Conservation (phyloP, 2,888 invertebrate species). For the Machimus atricapillus region DNA sequence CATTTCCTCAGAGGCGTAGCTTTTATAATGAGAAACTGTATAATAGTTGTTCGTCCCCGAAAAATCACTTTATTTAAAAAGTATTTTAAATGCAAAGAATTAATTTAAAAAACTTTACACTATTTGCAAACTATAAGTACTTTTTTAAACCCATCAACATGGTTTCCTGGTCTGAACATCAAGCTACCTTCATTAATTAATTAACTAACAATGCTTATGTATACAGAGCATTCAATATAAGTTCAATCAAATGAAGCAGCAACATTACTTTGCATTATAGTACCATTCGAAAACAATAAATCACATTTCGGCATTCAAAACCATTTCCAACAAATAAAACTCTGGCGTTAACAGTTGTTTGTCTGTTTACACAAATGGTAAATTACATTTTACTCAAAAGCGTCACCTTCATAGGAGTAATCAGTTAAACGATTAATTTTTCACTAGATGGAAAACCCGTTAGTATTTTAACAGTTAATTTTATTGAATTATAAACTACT, state of each 20-base stretch:
- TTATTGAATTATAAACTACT: neutral
- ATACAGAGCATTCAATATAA: too few species aligned
- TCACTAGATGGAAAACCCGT: neutral
- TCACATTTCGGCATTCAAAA: neutral
- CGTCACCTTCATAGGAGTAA: neutral
- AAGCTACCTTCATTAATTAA: too few species aligned
- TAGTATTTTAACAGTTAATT: neutral
- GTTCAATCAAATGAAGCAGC: neutral
- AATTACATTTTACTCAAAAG: neutral
- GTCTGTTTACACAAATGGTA: neutral
- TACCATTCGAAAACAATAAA: neutral
- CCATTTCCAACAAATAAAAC: neutral
- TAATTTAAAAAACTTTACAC: too few species aligned
- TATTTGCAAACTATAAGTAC: too few species aligned
- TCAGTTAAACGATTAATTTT: neutral
- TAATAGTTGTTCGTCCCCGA: too few species aligned
- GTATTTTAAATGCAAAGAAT: too few species aligned
- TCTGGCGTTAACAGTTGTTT: neutral
- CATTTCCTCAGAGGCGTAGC: too few species aligned
- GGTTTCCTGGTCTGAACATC: too few species aligned
- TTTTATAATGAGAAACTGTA: too few species aligned
- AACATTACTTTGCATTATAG: neutral
- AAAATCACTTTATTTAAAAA: too few species aligned
- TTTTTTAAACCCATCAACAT: too few species aligned
- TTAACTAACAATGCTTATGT: too few species aligned